These are phyloP conservation scores for Notospermus geniculatus DNA, from an alignment of 1,140 invertebrate species.

Conservation along the genomic window DNA sequence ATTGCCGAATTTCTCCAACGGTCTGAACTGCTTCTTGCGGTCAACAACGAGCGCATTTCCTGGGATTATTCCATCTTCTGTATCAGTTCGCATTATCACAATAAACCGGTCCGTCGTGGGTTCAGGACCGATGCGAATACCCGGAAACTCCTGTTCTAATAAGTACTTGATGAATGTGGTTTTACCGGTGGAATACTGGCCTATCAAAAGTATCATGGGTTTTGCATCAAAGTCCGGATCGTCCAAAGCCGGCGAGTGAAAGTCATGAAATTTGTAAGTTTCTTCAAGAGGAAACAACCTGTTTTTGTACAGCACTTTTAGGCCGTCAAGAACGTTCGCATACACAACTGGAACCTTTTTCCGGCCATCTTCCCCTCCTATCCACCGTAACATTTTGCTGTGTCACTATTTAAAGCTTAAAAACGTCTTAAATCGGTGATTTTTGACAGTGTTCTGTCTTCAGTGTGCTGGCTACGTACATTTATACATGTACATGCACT, in stretches of 20 bases:
- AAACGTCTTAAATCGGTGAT: too few relatives aligned
- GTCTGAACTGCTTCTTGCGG: conserved; percentile 92
- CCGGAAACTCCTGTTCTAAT: conserved; percentile 56
- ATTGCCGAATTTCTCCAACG: conserved; percentile 95
- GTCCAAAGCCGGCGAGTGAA: conserved; percentile 88
- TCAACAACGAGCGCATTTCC: conserved; percentile 98
- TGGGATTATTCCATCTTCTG: conserved; percentile 85
- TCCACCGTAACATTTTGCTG: conserved; percentile 40
- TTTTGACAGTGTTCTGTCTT: neutral
- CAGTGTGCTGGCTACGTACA: neutral
- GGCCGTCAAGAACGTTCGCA: conserved; percentile 59
- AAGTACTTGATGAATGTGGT: conserved; percentile 89
- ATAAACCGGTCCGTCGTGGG: conserved; percentile 97
- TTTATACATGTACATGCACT: too few relatives aligned
- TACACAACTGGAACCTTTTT: conserved; percentile 80
- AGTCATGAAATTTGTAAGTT: conserved; percentile 93
- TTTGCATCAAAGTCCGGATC: conserved; percentile 99
- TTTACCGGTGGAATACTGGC: conserved; percentile 98
- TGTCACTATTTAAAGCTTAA: too few relatives aligned
- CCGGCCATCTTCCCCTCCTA: conserved; percentile 35
- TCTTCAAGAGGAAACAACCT: conserved; percentile 91
- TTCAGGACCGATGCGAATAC: conserved; percentile 58
- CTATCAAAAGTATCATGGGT: conserved; percentile 96
- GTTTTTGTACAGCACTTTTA: conserved; percentile 87
- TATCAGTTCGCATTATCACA: conserved; percentile 84